These are phyloP conservation scores for Tinea semifulvella DNA, from an alignment of 2,888 invertebrate species.

Conservation along the genomic window DNA sequence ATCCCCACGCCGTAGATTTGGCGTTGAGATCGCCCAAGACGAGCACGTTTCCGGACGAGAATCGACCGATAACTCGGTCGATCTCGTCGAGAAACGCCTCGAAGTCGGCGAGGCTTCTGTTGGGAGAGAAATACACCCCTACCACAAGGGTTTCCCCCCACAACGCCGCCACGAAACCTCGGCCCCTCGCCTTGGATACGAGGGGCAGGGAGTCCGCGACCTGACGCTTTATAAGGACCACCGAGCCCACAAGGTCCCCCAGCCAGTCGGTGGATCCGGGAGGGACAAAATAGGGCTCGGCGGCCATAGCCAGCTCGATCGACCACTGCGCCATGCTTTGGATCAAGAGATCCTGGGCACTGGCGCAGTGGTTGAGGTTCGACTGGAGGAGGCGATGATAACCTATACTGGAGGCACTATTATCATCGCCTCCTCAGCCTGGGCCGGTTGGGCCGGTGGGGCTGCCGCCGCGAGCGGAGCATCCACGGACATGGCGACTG, in stretches of 20 bases:
- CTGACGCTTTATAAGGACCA: no score
- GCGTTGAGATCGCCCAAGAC: conserved; percentile 20
- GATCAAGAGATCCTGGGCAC: no score
- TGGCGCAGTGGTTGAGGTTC: no score
- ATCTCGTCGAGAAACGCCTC: conserved; percentile 17
- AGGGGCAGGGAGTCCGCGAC: not conserved
- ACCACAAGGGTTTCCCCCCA: conserved; percentile 12
- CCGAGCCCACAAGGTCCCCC: not conserved
- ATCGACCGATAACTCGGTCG: conserved; percentile 10
- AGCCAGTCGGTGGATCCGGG: not conserved
- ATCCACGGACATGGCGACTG: no score
- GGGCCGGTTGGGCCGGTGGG: no score
- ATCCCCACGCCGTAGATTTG: no score
- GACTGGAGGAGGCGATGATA: not conserved
- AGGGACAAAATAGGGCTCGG: no score
- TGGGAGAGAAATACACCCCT: no score
- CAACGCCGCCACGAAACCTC: conserved; percentile 17
- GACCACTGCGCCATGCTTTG: no score
- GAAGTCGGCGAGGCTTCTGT: conserved; percentile 19
- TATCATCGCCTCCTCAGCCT: not conserved
- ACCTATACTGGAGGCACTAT: no score
- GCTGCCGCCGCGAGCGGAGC: no score
- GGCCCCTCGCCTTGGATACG: not conserved
- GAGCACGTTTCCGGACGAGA: not conserved
- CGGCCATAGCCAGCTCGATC: no score